Base-by-base conservation (phyloP, 2,797 vertebrate genomes). In the Acipenser ruthenus region DNA sequence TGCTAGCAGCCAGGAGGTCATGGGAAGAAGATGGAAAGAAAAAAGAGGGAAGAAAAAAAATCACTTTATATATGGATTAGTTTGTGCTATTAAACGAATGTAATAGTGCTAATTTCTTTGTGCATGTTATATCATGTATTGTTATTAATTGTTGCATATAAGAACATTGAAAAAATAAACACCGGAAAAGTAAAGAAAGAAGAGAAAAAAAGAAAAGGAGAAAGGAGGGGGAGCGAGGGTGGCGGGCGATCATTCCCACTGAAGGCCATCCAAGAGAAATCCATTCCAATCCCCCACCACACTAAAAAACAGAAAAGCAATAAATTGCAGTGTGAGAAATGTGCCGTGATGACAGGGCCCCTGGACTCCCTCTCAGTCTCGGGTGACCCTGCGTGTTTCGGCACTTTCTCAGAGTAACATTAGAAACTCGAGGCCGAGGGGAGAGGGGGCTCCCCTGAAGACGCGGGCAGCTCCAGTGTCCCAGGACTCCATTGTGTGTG, bases 211-310 rank as follows among this genome's bases (percentile, higher is more conserved):
- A 23, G 23, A 23, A 23, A 23, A 23, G 23, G 23, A 23, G 23
- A 23, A 37, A 37, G 23, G 23, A 37, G 23, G 23, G 23, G 23
- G 23, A 37, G 23, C 4, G 23, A 37, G 23, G 23, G 23, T 37
- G 23, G 23, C 4, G 23, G 23, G 1, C 23, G 23, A 37, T 37
- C 23, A 37, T 37, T 37, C 23, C 23, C 78, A 75, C 75, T 81
- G 84, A 82, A 85, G 23, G 23, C 23, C 23, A 87, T 80, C 80
- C 69, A 76, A 86, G 82, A 82, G 84, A 83, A 88, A 88, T 88
- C 84, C 83, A 87, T 87, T 83, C 79, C 76, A 77, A 81, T 83
- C 79, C 73, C 70, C 62, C 59, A 49, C 66, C 74, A 79, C 71
- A 72, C 73, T 69, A 70, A 81, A 71, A 84, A 84, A 84, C 84